Base-by-base conservation (phyloP, 2,797 vertebrate genomes). In the Hippoglossus hippoglossus region DNA sequence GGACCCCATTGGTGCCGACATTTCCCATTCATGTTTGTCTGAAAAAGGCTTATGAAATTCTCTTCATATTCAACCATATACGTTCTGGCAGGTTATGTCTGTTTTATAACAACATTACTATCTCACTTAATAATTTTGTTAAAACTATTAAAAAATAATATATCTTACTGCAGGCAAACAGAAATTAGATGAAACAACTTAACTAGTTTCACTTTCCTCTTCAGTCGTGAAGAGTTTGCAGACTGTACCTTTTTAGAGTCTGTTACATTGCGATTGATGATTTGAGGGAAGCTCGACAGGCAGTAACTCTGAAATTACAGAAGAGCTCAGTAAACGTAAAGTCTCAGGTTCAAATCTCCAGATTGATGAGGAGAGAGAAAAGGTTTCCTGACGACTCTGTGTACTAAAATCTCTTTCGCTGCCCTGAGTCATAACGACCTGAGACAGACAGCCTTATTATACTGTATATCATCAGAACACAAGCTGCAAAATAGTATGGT, bases 371-470 rank as follows among this genome's bases (percentile, higher is more conserved):
- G 65, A 81, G 61, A 70, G 64, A 70, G 31, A 73, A 63, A 46
- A 63, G 71, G 62, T 70, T 82, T 81, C 77, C 79, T 24, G 49
- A 80, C 72, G 82, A 77, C 71, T 84, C 70, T 77, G 63, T 82
- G 79, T 77, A 73, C 85, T 89, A 84, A 91, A 88, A 87, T 72
- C 57, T 75, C 67, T 58, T 44, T 64, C 31, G 21, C 78, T 73
- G 15, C 44, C 59, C n/a, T 18, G 57, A 82, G 73, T 89, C 86
- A 75, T 90, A 92, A 90, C 80, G 68, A 83, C 69, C 54, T 24
- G 46, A 88, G 87, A 92, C 49, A 55, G 89, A 90, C 89, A 90
- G 85, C 71, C 81, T 89, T 92, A 90, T 89, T 89, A 73, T 85
- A 82, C 78, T 81, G 82, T 91, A 89, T 84, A 88, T 89, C 88